These are phyloP conservation scores for Pocota personata DNA, from an alignment of 2,888 invertebrate genomes.

Conservation along the genomic window DNA sequence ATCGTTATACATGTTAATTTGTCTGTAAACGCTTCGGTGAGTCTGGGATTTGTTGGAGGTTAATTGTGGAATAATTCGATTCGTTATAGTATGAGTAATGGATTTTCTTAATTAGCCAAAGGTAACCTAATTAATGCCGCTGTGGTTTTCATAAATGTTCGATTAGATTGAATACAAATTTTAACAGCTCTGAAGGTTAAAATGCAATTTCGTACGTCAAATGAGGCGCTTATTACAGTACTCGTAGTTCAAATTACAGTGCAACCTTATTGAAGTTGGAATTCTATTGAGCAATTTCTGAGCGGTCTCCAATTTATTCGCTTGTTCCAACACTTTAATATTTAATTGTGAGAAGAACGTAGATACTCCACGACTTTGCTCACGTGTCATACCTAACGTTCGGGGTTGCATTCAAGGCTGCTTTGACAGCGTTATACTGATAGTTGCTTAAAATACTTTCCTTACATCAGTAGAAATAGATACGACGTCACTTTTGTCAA, in stretches of 20 bases:
- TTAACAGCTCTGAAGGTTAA: not conserved
- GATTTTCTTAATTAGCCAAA: not conserved
- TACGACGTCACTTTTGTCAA: too few relatives aligned
- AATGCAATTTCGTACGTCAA: not conserved
- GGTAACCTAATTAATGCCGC: conserved; percentile 2
- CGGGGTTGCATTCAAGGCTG: not conserved
- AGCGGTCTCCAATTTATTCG: not conserved
- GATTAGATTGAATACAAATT: not conserved
- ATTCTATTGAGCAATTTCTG: not conserved
- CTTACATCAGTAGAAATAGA: too few relatives aligned
- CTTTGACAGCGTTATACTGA: too few relatives aligned
- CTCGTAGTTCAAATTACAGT: not conserved
- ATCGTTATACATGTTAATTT: not conserved
- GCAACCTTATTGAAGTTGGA: not conserved
- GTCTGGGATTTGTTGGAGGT: not conserved
- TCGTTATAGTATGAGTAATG: not conserved
- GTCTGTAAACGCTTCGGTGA: not conserved
- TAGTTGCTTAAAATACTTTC: too few relatives aligned
- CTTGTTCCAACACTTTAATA: not conserved
- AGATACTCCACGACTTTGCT: not conserved
- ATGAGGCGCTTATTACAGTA: not conserved
- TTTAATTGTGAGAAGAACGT: not conserved
- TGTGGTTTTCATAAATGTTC: not conserved
- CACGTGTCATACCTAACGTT: not conserved
- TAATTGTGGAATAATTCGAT: not conserved